Conservation (phyloP, 2,797 vertebrate genomes). For the Protonibea diacanthus region DNA sequence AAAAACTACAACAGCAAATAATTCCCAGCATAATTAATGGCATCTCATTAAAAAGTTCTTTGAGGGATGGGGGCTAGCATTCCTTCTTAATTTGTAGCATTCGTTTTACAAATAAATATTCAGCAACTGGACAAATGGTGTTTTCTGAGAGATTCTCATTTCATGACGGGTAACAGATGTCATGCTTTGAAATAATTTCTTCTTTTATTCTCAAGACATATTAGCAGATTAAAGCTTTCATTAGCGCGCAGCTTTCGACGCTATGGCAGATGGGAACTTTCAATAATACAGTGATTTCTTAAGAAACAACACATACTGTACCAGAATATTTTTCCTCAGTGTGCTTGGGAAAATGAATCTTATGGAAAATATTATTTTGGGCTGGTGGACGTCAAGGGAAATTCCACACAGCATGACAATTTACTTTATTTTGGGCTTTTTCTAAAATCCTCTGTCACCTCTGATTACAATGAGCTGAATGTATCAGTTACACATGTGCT, state of each 20-base stretch:
- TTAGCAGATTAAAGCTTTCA: conserved; percentile 57
- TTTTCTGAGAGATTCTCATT: conserved; percentile 48
- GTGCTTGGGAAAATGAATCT: conserved; percentile 82
- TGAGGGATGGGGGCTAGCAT: conserved; percentile 42
- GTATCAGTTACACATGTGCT: conserved; percentile 83
- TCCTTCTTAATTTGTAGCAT: conserved; percentile 58
- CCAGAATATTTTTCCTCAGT: conserved; percentile 77
- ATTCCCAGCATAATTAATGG: conserved; percentile 59
- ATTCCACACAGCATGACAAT: conserved; percentile 87
- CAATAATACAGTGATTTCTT: conserved; percentile 76
- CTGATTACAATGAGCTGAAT: conserved; percentile 84
- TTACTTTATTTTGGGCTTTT: conserved; percentile 83
- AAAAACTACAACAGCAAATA: conserved; percentile 47
- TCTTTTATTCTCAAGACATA: conserved; percentile 34
- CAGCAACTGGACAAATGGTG: conserved; percentile 45
- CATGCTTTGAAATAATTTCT: conserved; percentile 49
- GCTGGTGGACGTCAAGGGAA: conserved; percentile 80
- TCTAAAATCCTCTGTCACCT: conserved; percentile 84
- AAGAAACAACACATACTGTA: conserved; percentile 76
- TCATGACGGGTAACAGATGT: conserved; percentile 67
- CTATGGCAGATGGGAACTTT: conserved; percentile 77
- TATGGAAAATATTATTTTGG: conserved; percentile 89
- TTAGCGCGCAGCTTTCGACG: conserved; percentile 41
- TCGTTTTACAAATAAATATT: conserved; percentile 73
- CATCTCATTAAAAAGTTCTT: conserved; percentile 67